A percentile compares a stretch with the other conserved stretches of the same genome.
These are phyloP conservation scores for Urocitellus parryii DNA, from an alignment of 2,113 vertebrate genomes.

Conservation along the genomic window DNA sequence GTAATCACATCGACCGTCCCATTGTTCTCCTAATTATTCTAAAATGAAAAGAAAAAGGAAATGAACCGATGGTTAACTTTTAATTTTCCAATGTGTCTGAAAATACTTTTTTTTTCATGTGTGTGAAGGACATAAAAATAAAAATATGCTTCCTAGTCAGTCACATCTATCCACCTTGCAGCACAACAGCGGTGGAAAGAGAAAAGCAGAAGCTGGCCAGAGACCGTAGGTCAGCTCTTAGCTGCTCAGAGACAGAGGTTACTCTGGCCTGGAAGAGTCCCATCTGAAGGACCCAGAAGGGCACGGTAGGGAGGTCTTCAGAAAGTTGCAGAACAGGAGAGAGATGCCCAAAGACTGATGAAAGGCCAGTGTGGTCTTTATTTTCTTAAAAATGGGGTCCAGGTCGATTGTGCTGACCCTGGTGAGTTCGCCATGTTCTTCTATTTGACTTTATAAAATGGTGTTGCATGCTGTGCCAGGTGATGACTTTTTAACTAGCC, in stretches of 20 bases:
- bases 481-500: background rate
- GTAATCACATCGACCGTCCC: slow-evolving; percentile 57
- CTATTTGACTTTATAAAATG: background rate
- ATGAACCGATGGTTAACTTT: background rate
- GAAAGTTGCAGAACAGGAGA: background rate
- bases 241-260: too few species aligned
- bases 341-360: background rate
- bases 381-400: background rate
- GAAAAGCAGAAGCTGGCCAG: background rate
- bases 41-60: slow-evolving; percentile 57
- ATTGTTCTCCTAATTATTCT: slow-evolving; percentile 49
- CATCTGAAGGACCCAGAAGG: background rate
- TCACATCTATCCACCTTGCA: background rate
- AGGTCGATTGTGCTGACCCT: background rate
- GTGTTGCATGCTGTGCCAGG: too few species aligned
- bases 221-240: background rate
- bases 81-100: slow-evolving; percentile 38
- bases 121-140: background rate
- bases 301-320: background rate
- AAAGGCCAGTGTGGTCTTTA: background rate
- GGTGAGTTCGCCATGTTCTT: background rate
- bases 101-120: background rate
- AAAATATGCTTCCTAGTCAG: background rate
- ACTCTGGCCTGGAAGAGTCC: background rate
- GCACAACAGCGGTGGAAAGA: background rate